Evolutionary conservation across 2,888 invertebrate species (phyloP).

Genomic region (Orchestes rusci): DNA sequence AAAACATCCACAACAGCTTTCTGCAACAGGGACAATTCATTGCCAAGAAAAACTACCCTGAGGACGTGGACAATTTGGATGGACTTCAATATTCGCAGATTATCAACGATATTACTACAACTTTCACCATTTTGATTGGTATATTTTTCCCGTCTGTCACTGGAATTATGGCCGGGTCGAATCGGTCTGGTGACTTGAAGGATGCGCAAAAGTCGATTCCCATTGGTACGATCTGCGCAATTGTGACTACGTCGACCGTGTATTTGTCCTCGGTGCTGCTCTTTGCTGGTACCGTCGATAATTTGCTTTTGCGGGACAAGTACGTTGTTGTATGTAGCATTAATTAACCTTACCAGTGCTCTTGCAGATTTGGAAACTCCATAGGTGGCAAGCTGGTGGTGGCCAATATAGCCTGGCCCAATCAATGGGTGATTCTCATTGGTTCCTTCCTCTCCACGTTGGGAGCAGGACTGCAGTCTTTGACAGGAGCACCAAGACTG

Average conservation of each 20-base stretch:
- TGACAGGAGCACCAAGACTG: constrained; percentile 86
- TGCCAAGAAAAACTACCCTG: constrained; percentile 61
- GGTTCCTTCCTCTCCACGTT: constrained; percentile 98
- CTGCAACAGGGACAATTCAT: constrained; percentile 64
- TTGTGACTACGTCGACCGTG: constrained; percentile 89
- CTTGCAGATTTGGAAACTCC: constrained; percentile 86
- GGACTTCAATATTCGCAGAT: constrained; percentile 72
- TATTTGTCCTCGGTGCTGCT: constrained; percentile 87
- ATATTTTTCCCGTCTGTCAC: constrained; percentile 99
- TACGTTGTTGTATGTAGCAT: no score
- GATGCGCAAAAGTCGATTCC: constrained; percentile 99
- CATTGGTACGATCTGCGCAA: constrained; percentile 93
- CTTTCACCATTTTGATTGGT: constrained; percentile 94
- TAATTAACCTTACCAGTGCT: no score
- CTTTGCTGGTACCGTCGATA: constrained; percentile 93
- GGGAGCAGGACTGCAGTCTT: constrained; percentile 95
- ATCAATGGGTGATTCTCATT: constrained; percentile 95
- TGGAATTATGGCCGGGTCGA: constrained; percentile 96
- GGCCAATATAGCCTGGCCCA: constrained; percentile 98
- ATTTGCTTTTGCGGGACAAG: constrained; percentile 93
- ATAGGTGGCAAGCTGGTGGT: constrained; percentile 94
- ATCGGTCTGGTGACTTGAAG: constrained; percentile 95
- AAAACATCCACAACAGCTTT: constrained; percentile 54
- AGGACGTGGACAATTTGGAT: constrained; percentile 67
- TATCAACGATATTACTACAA: constrained; percentile 83